Base-by-base conservation (phyloP, 2,113 vertebrate species). In the Ictidomys tridecemlineatus region DNA sequence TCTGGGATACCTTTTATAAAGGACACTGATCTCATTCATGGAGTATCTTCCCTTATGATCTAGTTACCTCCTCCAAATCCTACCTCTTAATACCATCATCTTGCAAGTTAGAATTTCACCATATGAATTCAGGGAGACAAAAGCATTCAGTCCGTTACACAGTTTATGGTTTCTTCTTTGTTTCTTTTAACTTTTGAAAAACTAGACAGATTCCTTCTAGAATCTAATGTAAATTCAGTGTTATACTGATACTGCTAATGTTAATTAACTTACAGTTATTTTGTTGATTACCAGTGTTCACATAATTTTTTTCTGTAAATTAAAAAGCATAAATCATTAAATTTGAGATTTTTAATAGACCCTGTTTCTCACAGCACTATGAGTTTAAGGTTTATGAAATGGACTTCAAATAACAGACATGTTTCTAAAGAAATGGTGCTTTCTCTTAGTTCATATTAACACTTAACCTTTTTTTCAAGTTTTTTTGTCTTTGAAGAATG, bases 181-280 rank as follows among this genome's bases (percentile, higher is more conserved):
- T 61, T 92, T 39, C 45, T 77, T 95, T 95, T 28, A 67, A n/a
- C 28, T 89, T 82, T 96, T 91, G 7, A 61, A 89, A 85, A 79
- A 32, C 8, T 45, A 74, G 17, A n/a, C 22, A 91, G 69, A 77
- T 0, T 74, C 18, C 37, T 84, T 39, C 1, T 65, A 6, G 48
- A 78, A 78, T 77, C 30, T 77, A 94, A 91, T 80, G 8, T 61
- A 94, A 95, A 56, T 42, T 28, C 70, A 89, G 8, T 42, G 2
- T 69, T 73, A 77, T 67, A 76, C 8, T 45, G 56, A 22, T 77
- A 86, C 9, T 48, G 61, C 8, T 13, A 63, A 37, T 83, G 34
- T 80, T 61, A 77, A 95, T 48, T 65, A 74, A 92, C 17, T n/a
- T 89, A 24, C 1, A 45, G 6, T 85, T 83, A 61, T 45, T 56